phyloP scores from a whole-genome alignment of 2,888 invertebrate genomes.

The Sinohyriopsis cumingii region DNA sequence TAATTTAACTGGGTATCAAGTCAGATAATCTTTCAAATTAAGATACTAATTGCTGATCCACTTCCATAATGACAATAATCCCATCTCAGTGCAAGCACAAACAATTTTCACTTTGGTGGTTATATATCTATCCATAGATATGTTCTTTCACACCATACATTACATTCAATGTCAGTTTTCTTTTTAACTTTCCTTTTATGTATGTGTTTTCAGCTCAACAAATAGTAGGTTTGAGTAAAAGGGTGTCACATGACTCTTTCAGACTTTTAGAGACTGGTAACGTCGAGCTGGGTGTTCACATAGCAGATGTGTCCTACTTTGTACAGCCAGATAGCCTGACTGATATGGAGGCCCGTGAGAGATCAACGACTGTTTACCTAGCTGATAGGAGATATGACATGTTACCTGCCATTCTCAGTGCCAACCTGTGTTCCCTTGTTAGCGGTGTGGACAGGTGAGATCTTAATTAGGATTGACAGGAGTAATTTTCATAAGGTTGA shows the following conservation, averaged over 20 bases:
- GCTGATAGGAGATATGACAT: constrained; percentile 70
- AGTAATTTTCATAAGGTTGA: too few relatives aligned
- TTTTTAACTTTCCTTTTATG: not conserved
- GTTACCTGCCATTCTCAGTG: constrained; percentile 68
- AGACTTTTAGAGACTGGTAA: constrained; percentile 61
- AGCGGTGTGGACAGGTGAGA: constrained; percentile 66
- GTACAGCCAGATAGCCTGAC: constrained; percentile 50
- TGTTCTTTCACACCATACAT: too few relatives aligned
- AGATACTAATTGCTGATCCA: too few relatives aligned
- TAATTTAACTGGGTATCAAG: too few relatives aligned
- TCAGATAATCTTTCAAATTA: too few relatives aligned
- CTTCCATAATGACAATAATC: too few relatives aligned
- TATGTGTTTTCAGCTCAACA: not conserved
- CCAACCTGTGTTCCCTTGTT: constrained; percentile 68
- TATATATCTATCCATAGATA: too few relatives aligned
- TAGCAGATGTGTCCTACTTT: constrained; percentile 62
- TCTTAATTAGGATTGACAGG: too few relatives aligned
- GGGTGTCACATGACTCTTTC: constrained; percentile 1
- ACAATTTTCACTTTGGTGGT: too few relatives aligned
- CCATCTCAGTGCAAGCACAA: too few relatives aligned
- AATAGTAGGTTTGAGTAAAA: not conserved
- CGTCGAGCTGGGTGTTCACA: constrained; percentile 63
- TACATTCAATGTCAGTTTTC: too few relatives aligned
- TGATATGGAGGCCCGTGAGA: constrained; percentile 51
- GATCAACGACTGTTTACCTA: constrained; percentile 61